phyloP scores from a whole-genome alignment of 2,888 invertebrate genomes.

The Drosophila engyochracea region DNA sequence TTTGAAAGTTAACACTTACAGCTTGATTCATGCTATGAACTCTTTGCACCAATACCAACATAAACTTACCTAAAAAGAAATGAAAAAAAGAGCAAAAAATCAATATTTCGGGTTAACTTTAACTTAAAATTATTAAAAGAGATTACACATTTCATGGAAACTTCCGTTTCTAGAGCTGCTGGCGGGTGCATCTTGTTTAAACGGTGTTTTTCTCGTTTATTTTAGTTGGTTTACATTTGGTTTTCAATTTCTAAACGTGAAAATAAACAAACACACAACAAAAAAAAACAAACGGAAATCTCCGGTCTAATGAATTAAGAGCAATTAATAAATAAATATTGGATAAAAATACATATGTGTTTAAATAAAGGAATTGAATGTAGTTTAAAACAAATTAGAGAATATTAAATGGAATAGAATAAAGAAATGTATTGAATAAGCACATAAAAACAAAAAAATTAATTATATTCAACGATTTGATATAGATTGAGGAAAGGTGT shows the following conservation, averaged over 20 bases:
- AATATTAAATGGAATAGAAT: not conserved
- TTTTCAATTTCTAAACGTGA: constrained; percentile 29
- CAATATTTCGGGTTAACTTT: constrained; percentile 25
- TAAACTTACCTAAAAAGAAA: constrained; percentile 78
- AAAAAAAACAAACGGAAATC: constrained; percentile 30
- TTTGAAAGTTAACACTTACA: constrained; percentile 61
- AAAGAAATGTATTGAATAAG: not conserved
- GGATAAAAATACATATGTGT: constrained; percentile 25
- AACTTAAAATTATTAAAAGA: constrained; percentile 27
- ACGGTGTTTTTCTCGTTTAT: constrained; percentile 21
- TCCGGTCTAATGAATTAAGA: constrained; percentile 30
- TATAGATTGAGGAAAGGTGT: not conserved
- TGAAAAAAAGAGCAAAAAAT: constrained; percentile 19
- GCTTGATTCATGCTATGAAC: constrained; percentile 69
- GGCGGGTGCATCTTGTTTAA: constrained; percentile 22
- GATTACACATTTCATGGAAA: constrained; percentile 32
- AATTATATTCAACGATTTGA: not conserved
- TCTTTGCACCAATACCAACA: constrained; percentile 57
- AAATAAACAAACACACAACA: constrained; percentile 51
- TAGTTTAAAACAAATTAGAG: constrained; percentile 24
- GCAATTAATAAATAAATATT: constrained; percentile 50
- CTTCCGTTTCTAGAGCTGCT: constrained; percentile 34
- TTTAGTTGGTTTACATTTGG: constrained; percentile 16
- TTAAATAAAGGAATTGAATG: constrained; percentile 30
- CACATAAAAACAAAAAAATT: not conserved